Percentiles rank a stretch among this genome's conserved stretches.
Evolutionary conservation across 2,888 invertebrate genomes (phyloP).

Genomic region (Sialis lutaria): DNA sequence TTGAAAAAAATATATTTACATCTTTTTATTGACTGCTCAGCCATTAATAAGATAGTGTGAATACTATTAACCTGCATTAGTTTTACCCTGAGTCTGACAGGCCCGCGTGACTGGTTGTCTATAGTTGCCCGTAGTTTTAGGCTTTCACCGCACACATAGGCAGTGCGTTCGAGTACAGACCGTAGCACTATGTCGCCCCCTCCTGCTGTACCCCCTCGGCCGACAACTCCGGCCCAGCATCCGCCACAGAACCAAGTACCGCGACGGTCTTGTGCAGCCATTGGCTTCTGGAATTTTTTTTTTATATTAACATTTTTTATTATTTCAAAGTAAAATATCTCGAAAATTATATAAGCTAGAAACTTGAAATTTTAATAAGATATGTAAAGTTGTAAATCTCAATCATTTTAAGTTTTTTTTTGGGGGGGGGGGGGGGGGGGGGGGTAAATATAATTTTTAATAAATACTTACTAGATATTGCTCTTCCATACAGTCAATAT

Average conservation of each 20-base stretch:
- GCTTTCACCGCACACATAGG: constrained; percentile 58
- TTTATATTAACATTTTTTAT: neutral
- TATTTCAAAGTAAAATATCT: too few species aligned
- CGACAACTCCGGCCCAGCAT: too few species aligned
- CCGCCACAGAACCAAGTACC: too few species aligned
- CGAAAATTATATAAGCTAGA: too few species aligned
- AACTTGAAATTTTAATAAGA: neutral
- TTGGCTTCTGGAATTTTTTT: constrained; percentile 35
- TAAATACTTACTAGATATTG: constrained; percentile 43
- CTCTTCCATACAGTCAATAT: constrained; percentile 67
- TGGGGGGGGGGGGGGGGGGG: too few species aligned
- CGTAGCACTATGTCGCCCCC: constrained; percentile 47
- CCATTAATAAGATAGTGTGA: too few species aligned
- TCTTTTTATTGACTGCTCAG: too few species aligned
- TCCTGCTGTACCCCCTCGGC: neutral
- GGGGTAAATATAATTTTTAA: constrained; percentile 1
- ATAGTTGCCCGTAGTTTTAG: constrained; percentile 49
- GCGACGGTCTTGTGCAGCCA: constrained; percentile 38
- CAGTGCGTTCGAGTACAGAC: constrained; percentile 50
- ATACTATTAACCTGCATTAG: constrained; percentile 28
- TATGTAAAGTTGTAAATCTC: neutral
- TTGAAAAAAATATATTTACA: too few species aligned
- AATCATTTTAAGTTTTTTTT: neutral
- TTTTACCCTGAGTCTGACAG: constrained; percentile 35
- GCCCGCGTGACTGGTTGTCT: constrained; percentile 46